Evolutionary conservation across 2,888 invertebrate species (phyloP), one percentile per base, ranked within the genome.

Genomic region (Lycaena phlaeas): DNA sequence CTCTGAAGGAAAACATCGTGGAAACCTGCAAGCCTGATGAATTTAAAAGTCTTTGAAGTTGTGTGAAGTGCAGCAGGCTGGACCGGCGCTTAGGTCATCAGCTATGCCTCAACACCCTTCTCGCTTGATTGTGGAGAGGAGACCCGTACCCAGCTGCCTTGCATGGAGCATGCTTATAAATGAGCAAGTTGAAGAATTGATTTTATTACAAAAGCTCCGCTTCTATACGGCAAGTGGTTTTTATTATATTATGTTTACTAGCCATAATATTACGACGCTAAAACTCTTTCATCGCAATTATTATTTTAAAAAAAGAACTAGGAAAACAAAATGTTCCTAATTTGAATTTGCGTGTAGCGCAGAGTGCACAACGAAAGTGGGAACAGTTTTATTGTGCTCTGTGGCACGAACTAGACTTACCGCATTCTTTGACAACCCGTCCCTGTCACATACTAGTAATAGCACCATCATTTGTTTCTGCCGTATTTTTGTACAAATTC

Each of bases 361-460:
- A 3, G 22, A 22, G 22, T 22, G 9, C 22, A 22, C 22, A 22
- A 22, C 3, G 22, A 5, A 22, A 22, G 5, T 22, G 22, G 22
- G 22, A 22, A 22, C 22, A 9, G 22, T 22, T 22, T 22, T 22
- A 22, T 22, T 22, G 22, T 22, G 9, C 7, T 5, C 22, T 2
- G 22, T 26, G 22, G 14, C 22, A 22, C 27, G 25, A 43, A 54
- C 54, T 55, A 58, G 56, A 51, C 42, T 36, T 42, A 52, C 57
- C 46, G 51, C 55, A 55, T 56, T 56, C 58, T 54, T 48, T 48
- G 46, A 45, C 43, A 27, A 31, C 43, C 40, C 41, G 37, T 25
- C 41, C 29, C 38, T 43, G 40, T 39, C 31, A 41, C 41, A 27
- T 14, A 41, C 36, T 40, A 7, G 25, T 11, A 15, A n/a, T 12